These are phyloP conservation scores for Metaphire vulgaris DNA, from an alignment of 1,140 invertebrate species.

Conservation along the genomic window DNA sequence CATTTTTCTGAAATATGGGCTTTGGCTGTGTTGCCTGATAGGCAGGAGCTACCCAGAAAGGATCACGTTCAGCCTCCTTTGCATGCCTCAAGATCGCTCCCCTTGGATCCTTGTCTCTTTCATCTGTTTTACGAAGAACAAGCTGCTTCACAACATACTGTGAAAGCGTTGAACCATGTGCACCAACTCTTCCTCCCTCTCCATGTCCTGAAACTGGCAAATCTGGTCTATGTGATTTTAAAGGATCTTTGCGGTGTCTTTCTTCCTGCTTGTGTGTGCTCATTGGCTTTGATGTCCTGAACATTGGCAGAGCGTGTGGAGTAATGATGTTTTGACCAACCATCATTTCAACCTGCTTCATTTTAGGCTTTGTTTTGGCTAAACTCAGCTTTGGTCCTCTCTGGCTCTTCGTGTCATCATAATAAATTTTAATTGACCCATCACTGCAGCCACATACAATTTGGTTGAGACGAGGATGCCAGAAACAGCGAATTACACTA, in stretches of 20 bases:
- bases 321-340: constrained; percentile 91
- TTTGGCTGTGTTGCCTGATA: constrained; percentile 65
- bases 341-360: constrained; percentile 64
- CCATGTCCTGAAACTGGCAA: constrained; percentile 79
- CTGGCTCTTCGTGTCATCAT: constrained; percentile 75
- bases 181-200: constrained; percentile 79
- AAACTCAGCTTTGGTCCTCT: constrained; percentile 86
- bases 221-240: constrained; percentile 88
- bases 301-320: constrained; percentile 90
- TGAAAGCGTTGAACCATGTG: constrained; percentile 89
- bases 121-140: constrained; percentile 77
- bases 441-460: constrained; percentile 87
- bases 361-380: constrained; percentile 63
- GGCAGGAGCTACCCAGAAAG: constrained; percentile 67
- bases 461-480: constrained; percentile 97
- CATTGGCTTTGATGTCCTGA: constrained; percentile 81
- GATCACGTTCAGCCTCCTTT: constrained; percentile 92
- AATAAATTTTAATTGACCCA: constrained; percentile 81
- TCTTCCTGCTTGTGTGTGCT: constrained; percentile 85
- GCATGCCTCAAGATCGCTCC: constrained; percentile 95
- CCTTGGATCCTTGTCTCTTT: constrained; percentile 92
- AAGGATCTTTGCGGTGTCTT: constrained; percentile 81
- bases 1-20: constrained; percentile 61
- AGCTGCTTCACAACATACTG: constrained; percentile 95
- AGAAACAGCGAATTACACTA: constrained; percentile 76